Evolutionary conservation across 1,140 invertebrate genomes (phyloP), one percentile per base, ranked within the genome.

Genomic region (Ceratoteleas bidentatus): DNA sequence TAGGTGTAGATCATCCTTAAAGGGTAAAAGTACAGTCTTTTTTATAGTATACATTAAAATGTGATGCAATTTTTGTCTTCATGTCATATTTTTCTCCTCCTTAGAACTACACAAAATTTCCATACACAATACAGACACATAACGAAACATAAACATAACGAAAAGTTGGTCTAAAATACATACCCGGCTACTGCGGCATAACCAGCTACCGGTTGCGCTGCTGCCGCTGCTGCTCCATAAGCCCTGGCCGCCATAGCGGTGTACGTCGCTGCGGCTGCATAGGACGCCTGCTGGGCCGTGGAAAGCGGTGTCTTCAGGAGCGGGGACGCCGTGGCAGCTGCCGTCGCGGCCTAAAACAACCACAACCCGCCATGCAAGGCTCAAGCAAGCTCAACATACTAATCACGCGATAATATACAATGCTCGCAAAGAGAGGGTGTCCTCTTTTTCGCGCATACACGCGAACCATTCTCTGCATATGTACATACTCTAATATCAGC

Each of bases 191-290:
- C 94, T 81, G 94, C 92, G 61, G 94, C 94, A 88, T 95, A 93
- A 87, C 94, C 91, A 74, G 93, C 92, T 75, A 94, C 92, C 84
- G 94, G 93, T 90, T 94, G 92, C 91, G 95, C 93, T 81, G 95
- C 94, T 78, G 94, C 94, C 77, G 94, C 94, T 79, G 94, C 94
- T 86, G 93, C 93, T 43, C 92, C 92, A 75, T 95, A 95, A 81
- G 95, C 94, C 84, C 96, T 92, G 50, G 96, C 96, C 54, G 96
- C 95, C 47, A 96, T 96, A 38, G 96, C 95, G 57, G 96, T 95
- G 85, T 96, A 96, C 43, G 94, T 95, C 34, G 96, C 96, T 75
- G 95, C 96, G 84, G 96, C 96, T 88, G 95, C 96, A 90, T 95
- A 96, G 79, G 94, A 95, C 76, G 96, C 95, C 89, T 93, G 95